phyloP scores from a whole-genome alignment of 2,888 invertebrate genomes.

The Drosophila merina region DNA sequence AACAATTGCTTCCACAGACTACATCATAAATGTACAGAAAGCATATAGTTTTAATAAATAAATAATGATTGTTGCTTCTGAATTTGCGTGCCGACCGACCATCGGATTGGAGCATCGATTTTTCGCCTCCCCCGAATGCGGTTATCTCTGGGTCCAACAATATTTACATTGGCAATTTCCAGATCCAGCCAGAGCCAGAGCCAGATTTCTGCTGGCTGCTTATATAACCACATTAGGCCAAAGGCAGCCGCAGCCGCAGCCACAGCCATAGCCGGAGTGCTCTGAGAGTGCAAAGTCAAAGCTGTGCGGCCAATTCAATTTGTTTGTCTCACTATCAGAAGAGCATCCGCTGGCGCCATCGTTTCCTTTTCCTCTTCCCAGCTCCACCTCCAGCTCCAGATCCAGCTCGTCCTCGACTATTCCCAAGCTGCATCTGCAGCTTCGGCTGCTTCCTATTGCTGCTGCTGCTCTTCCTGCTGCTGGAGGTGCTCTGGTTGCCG shows the following conservation, averaged over 20 bases:
- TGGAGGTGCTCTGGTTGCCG: constrained; percentile 43
- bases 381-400: background rate
- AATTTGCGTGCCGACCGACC: background rate
- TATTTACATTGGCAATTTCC: constrained; percentile 72
- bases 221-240: constrained; percentile 69
- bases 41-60: constrained; percentile 22
- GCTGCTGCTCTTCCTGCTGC: constrained; percentile 36
- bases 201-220: constrained; percentile 54
- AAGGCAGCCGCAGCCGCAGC: constrained; percentile 23
- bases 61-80: constrained; percentile 33
- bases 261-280: background rate
- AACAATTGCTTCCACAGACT: constrained; percentile 48
- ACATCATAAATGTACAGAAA: constrained; percentile 11
- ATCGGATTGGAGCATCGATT: constrained; percentile 16
- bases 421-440: constrained; percentile 66
- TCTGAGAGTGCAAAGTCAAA: constrained; percentile 42
- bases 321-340: constrained; percentile 69
- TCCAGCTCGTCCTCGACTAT: constrained; percentile 53
- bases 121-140: constrained; percentile 7
- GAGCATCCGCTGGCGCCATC: constrained; percentile 32
- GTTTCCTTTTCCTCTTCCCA: constrained; percentile 4
- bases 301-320: constrained; percentile 69
- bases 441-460: constrained; percentile 27
- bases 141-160: constrained; percentile 36
- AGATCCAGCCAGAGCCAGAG: constrained; percentile 26